Evolutionary conservation across 2,113 vertebrate species (phyloP).

Genomic region (Odontesthes bonariensis): DNA sequence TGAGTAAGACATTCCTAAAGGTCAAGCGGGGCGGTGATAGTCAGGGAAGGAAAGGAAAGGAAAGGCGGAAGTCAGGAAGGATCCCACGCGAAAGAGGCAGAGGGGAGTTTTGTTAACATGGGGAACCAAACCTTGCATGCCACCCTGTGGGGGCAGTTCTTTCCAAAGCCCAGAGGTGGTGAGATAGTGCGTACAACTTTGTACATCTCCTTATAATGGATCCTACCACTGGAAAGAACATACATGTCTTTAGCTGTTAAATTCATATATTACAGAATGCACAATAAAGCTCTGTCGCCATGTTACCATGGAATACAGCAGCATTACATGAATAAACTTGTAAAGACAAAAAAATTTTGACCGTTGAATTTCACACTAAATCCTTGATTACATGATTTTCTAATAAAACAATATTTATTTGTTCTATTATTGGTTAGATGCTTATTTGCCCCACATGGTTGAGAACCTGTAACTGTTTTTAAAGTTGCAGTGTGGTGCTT

Average conservation of each 20-base stretch:
- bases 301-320: background rate
- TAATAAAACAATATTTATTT: too few species aligned
- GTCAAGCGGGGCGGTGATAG: constrained; percentile 51
- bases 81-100: constrained; percentile 71
- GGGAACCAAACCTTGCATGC: constrained; percentile 99
- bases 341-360: background rate
- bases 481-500: too few species aligned
- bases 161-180: constrained; percentile 99
- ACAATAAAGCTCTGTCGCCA: constrained; percentile 8
- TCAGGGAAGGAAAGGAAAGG: constrained; percentile 65
- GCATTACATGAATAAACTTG: background rate
- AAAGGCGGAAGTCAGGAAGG: constrained; percentile 77
- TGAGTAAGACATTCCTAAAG: constrained; percentile 58
- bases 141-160: constrained; percentile 99
- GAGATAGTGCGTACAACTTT: constrained; percentile 99
- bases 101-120: constrained; percentile 69
- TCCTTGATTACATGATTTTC: rapidly evolving
- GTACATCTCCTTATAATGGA: constrained; percentile 99
- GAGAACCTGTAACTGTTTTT: too few species aligned
- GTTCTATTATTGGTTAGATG: too few species aligned
- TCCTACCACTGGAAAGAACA: constrained; percentile 98
- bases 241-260: constrained; percentile 83
- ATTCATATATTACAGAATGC: constrained; percentile 12
- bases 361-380: background rate
- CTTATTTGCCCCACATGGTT: too few species aligned